Conservation (phyloP, 2,888 invertebrate species). For the Electrophaes corylata region DNA sequence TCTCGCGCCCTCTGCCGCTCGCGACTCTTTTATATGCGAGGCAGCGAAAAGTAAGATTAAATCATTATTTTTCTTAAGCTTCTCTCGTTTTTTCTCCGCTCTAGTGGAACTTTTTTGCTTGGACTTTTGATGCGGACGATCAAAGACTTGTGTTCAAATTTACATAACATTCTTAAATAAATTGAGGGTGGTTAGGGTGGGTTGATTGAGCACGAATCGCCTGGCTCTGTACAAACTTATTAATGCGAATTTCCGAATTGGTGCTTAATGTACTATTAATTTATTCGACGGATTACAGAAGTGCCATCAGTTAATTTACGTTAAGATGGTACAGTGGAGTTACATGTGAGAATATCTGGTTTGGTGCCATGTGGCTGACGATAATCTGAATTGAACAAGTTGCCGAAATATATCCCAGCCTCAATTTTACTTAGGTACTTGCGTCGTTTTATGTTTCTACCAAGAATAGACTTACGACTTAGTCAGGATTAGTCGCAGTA, state of each 20-base stretch:
- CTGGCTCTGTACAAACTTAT: slow-evolving; percentile 71
- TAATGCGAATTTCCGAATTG: slow-evolving; percentile 70
- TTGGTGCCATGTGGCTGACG: slow-evolving; percentile 4
- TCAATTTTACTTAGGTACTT: no score
- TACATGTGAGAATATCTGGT: slow-evolving; percentile 15
- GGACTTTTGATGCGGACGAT: slow-evolving; percentile 84
- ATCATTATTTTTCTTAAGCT: slow-evolving; percentile 85
- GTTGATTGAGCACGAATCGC: slow-evolving; percentile 56
- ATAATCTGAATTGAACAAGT: slow-evolving; percentile 3
- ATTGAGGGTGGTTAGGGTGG: slow-evolving; percentile 71
- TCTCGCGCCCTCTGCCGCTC: slow-evolving; percentile 67
- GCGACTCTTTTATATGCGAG: slow-evolving; percentile 80
- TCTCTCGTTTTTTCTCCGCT: slow-evolving; percentile 77
- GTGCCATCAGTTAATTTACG: slow-evolving; percentile 62
- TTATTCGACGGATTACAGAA: slow-evolving; percentile 71
- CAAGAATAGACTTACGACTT: no score
- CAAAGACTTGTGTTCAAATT: slow-evolving; percentile 84
- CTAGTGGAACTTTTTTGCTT: slow-evolving; percentile 77
- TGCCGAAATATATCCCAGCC: not conserved
- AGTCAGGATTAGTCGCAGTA: no score
- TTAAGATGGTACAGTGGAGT: slow-evolving; percentile 4
- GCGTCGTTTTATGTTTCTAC: no score
- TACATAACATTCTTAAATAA: slow-evolving; percentile 85
- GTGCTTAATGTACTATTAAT: slow-evolving; percentile 77
- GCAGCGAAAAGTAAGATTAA: slow-evolving; percentile 84